Percentiles rank a stretch among this genome's conserved stretches.
phyloP scores from a whole-genome alignment of 2,888 invertebrate genomes.

The Papilio protenor region DNA sequence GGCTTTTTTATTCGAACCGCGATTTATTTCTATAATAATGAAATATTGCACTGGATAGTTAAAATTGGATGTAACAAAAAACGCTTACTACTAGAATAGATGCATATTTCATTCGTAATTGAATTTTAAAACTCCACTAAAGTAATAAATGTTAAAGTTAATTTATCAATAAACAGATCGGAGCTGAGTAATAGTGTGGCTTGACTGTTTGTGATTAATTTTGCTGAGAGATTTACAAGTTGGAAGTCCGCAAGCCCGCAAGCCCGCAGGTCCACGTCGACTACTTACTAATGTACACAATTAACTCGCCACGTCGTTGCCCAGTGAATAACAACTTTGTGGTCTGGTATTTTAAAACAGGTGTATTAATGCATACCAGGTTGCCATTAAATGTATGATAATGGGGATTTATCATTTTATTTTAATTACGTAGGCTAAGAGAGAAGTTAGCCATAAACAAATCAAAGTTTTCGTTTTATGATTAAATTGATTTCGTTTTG shows the following conservation, averaged over 20 bases:
- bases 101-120: conserved; percentile 7
- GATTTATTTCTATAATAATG: not conserved
- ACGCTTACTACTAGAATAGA: not conserved
- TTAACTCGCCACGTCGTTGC: conserved; percentile 36
- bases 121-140: not conserved
- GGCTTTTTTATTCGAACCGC: not conserved
- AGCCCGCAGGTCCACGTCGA: conserved; percentile 30
- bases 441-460: not conserved
- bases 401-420: not conserved
- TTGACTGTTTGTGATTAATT: conserved; percentile 42
- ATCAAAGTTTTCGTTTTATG: not conserved
- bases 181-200: conserved; percentile 39
- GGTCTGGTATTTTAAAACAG: not conserved
- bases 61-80: not conserved
- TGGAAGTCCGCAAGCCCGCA: conserved; percentile 26
- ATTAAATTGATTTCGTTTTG: not conserved
- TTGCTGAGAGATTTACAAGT: conserved; percentile 40
- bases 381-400: not conserved
- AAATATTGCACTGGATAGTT: not conserved
- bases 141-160: conserved; percentile 19
- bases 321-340: conserved; percentile 10
- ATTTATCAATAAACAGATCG: conserved; percentile 35
- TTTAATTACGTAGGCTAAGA: not conserved
- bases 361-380: too few species aligned
- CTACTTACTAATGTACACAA: conserved; percentile 35